Evolutionary conservation across 2,888 invertebrate genomes (phyloP), one percentile per base, ranked within the genome.

Genomic region (Cephalotes varians): DNA sequence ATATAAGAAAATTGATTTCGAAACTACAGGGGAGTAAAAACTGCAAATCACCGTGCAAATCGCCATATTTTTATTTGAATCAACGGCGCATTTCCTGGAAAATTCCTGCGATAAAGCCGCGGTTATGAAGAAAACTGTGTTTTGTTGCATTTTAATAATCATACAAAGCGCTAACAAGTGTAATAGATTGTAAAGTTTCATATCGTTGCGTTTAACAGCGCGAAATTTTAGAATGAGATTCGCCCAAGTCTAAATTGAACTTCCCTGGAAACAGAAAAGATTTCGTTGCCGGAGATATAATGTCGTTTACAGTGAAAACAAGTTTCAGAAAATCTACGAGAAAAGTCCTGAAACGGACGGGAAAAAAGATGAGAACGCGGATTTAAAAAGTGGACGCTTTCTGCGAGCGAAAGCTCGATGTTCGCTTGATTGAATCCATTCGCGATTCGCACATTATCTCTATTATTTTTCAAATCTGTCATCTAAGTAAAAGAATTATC

Each of bases 251-350:
- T 49, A 74, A 64, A 64, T 49, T 64, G 12, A 49, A 34, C 40
- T 37, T 34, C 18, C 62, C 31, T 37, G 51, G 10, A 74, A 51
- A 40, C 64, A 64, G 34, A 47, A n/a, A 47, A 47, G 49, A 74
- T 37, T 49, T 6, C 15, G 37, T 54, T n/a, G 58, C 18, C 65
- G 49, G 64, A 64, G 58, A 74, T 74, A 74, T 49, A 74, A 74
- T 49, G 37, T 49, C 64, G 10, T 34, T 65, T 65, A 64, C 34
- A 49, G 21, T 31, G 25, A 64, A 64, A 76, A 74, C 49, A 74
- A 37, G 18, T 64, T 74, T 74, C 18, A 47, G 47, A 49, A 64
- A 64, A 74, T 74, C 74, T 49, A 25, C 49, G 49, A 49, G 49
- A 10, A 64, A 74, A 64, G 44, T 44, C 49, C 37, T 49, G 18